Base-by-base conservation (phyloP, 2,888 invertebrate genomes). In the Eurytoma adleriae region DNA sequence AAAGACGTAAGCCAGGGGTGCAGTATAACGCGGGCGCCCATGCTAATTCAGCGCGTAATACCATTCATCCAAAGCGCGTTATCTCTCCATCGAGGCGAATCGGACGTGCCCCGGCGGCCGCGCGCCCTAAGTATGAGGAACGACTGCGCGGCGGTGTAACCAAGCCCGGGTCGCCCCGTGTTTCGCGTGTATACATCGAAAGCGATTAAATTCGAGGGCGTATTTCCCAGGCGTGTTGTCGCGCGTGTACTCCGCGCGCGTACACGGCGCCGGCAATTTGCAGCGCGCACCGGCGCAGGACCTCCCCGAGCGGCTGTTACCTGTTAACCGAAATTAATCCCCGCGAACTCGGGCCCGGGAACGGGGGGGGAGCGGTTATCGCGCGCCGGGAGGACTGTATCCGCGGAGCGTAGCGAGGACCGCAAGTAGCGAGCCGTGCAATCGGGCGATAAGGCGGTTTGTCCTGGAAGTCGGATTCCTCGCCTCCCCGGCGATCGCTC, bases 221-320 rank as follows among this genome's bases (percentile, higher is more conserved):
- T 87, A 89, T 88, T 88, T 89, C 88, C 89, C 89, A 84, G 80
- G 86, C 73, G 89, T 85, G 85, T 86, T 86, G 88, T 89, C 86
- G 83, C 64, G 27, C 64, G 50, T 62, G 76, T 14, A 30, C 24
- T 24, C 24, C 24, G 24, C 27, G 27, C 66, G 12, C 48, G 27
- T 52, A 68, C 62, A 57, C 57, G 40, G 40, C 80, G 81, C 74
- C 72, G 80, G 83, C 85, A 85, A 86, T 86, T 86, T 85, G 84
- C 78, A 80, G 78, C 62, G 27, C 64, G 74, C 48, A 2, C 14
- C 5, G 27, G 27, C 40, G 48, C 4, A 73, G 74, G 70, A 79
- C 82, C 83, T 89, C 89, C 89, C 88, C 81, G 74, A 78, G 86
- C 86, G 86, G 81, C 86, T 87, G 86, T 89, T 87, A 87, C 85